Evolutionary conservation across 2,797 vertebrate species (phyloP).

Genomic region (Alectoris magna): DNA sequence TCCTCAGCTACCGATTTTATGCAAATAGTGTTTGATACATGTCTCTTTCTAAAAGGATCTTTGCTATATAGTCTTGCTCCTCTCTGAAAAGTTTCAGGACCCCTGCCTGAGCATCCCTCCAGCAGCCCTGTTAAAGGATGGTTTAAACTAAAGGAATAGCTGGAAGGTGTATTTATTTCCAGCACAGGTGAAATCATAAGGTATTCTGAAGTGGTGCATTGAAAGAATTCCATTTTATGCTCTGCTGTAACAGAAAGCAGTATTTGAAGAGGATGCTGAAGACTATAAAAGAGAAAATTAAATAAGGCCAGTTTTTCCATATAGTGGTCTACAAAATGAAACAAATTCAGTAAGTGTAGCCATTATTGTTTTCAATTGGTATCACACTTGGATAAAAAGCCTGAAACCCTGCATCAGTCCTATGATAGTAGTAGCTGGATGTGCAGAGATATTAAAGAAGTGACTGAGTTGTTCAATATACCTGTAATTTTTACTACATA

Average conservation of each 20-base stretch:
- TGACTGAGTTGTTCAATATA: slow-evolving; percentile 42
- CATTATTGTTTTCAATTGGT: slow-evolving; percentile 63
- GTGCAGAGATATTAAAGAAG: slow-evolving; percentile 37
- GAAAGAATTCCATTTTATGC: slow-evolving; percentile 33
- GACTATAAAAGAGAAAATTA: slow-evolving; percentile 48
- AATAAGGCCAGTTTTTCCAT: slow-evolving; percentile 64
- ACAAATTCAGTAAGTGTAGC: slow-evolving; percentile 46
- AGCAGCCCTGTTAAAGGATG: not conserved
- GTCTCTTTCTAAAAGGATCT: not conserved
- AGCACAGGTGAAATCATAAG: not conserved
- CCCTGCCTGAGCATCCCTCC: not conserved
- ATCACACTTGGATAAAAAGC: slow-evolving; percentile 42
- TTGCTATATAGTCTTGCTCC: not conserved
- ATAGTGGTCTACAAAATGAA: slow-evolving; percentile 56
- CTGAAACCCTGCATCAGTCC: slow-evolving; percentile 1
- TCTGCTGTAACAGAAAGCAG: slow-evolving; percentile 11
- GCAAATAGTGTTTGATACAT: slow-evolving; percentile 1
- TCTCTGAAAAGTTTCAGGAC: slow-evolving; percentile 18
- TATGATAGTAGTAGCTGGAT: slow-evolving; percentile 51
- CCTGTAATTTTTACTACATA: slow-evolving; percentile 1
- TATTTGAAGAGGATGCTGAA: slow-evolving; percentile 12
- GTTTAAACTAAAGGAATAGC: not conserved
- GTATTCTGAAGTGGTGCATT: slow-evolving; percentile 2
- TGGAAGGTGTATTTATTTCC: not conserved
- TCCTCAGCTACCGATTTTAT: slow-evolving; percentile 28